Conservation (phyloP, 2,797 vertebrate genomes). For the Lemur catta region DNA sequence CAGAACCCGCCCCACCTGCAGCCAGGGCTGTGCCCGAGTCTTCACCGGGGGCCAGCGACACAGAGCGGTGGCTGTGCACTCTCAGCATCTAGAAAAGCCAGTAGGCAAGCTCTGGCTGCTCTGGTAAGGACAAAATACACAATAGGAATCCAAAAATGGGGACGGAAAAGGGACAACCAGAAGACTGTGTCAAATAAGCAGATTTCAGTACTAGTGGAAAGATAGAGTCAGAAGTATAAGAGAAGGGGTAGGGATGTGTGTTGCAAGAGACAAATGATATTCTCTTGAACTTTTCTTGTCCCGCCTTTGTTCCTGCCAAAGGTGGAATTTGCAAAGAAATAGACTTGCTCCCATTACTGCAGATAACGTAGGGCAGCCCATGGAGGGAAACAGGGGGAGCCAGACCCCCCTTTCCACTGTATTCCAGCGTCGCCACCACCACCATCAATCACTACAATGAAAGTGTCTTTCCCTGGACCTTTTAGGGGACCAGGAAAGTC, state of each 20-base stretch:
- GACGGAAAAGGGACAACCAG: not conserved
- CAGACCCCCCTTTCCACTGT: not conserved
- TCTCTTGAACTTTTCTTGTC: not conserved
- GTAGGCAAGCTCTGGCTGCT: not conserved
- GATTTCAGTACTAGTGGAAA: not conserved
- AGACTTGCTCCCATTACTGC: not conserved
- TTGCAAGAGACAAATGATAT: not conserved
- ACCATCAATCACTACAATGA: not conserved
- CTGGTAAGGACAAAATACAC: not conserved
- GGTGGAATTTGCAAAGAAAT: not conserved
- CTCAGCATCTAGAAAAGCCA: not conserved
- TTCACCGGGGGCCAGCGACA: not conserved
- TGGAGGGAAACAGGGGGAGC: not conserved
- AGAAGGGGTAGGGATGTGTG: accelerated
- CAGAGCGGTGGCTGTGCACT: not conserved
- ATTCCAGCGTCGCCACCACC: not conserved
- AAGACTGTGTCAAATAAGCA: not conserved
- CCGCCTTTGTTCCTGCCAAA: not conserved
- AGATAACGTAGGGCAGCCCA: not conserved
- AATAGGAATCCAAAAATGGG: too few relatives aligned
- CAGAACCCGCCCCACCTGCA: not conserved
- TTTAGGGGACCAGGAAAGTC: not conserved
- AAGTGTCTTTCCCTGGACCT: not conserved
- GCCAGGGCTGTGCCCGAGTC: not conserved
- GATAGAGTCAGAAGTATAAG: not conserved